Base-by-base conservation (phyloP, 92 coral and sea anemone species). In the Blastomussa wellsi region DNA sequence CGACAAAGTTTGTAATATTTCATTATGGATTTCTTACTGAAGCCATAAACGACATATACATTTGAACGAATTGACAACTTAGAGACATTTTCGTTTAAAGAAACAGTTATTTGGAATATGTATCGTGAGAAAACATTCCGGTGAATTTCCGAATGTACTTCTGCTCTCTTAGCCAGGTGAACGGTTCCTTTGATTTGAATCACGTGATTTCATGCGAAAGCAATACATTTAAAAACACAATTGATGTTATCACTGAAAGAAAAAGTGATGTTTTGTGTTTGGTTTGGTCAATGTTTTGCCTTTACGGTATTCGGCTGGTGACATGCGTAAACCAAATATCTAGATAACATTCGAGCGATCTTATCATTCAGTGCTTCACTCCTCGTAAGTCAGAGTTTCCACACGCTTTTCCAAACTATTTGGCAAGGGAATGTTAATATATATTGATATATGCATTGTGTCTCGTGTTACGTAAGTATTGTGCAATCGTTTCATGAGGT, bases 181-280 rank as follows among this genome's bases (percentile, higher is more conserved):
- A 41, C 76, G 49, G 31, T 11, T 64, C 68, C 67, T 71, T 81
- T 51, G 77, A 81, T 51, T 28, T 51, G 2, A 48, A 53, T 82
- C 78, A 38, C 86, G 86, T 71, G 78, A 32, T 36, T 19, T 71
- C 78, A 17, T 71, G 32, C 36, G 51, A 68, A 49, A 81, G 47
- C 31, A 81, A 51, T 7, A 37, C 64, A 76, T 32, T 16, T 14
- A 29, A 51, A 20, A 69, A 28, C 78, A 33, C 44, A 68, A 35
- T 20, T 48, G 42, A 36, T 66, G 53, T 71, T 33, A 70, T 70
- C 68, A 70, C 31, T 39, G 70, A 79, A 20, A 78, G 35, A 53
- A 51, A 35, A 39, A n/a, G 11, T 7, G 22, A 33, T 38, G 70
- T 82, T 49, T 28, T 37, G 26, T 82, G 86, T 70, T 82, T 72